These are phyloP conservation scores for Phataginus tetradactyla DNA, from an alignment of 2,797 vertebrate genomes.

Conservation along the genomic window DNA sequence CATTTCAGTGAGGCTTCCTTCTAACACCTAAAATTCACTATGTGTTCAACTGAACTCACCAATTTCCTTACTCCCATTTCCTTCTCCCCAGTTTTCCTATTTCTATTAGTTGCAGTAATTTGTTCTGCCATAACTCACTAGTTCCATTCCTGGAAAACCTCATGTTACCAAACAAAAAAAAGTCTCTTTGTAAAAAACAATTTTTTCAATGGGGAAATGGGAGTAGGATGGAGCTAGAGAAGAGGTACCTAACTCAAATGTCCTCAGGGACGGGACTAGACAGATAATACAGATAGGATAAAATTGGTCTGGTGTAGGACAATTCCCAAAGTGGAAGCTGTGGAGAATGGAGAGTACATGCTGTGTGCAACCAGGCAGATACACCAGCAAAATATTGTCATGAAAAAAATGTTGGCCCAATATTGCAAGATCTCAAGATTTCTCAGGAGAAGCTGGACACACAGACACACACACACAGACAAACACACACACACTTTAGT, in stretches of 20 bases:
- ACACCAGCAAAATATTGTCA: not conserved
- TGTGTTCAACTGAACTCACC: not conserved
- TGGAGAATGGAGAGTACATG: not conserved
- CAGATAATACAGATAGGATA: not conserved
- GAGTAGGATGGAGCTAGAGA: not conserved
- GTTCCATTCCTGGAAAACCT: not conserved
- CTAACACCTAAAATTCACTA: not conserved
- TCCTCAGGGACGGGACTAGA: not conserved
- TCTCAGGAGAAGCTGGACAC: not conserved
- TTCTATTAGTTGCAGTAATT: not conserved
- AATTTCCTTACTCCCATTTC: not conserved
- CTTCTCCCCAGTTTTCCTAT: not conserved
- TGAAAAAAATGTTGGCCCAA: not conserved
- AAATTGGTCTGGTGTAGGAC: not conserved
- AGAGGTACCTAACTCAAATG: not conserved
- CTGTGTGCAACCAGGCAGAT: not conserved
- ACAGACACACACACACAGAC: too few species aligned
- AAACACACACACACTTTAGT: not conserved
- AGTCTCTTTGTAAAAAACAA: not conserved
- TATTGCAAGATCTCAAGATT: not conserved
- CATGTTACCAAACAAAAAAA: not conserved
- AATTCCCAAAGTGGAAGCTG: not conserved
- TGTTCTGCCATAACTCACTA: not conserved
- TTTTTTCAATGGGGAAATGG: not conserved
- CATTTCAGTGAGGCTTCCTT: not conserved